Evolutionary conservation across 2,797 vertebrate genomes (phyloP).

Genomic region (Rhinophrynus dorsalis): DNA sequence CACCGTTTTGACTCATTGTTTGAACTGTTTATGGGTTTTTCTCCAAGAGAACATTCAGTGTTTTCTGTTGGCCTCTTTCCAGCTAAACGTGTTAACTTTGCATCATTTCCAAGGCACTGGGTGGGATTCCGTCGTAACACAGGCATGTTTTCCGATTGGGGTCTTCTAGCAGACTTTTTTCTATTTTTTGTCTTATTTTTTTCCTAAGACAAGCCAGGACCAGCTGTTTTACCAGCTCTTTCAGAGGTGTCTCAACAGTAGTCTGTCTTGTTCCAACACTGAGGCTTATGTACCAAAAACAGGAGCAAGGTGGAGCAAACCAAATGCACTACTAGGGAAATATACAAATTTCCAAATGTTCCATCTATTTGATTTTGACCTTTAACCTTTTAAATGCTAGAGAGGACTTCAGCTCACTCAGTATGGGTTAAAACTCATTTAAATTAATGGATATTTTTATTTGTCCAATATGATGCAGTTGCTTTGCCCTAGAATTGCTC

Average conservation of each 20-base stretch:
- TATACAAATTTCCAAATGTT: too few species aligned
- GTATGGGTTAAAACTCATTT: too few species aligned
- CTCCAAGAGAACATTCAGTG: conserved; percentile 75
- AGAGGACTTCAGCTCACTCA: too few species aligned
- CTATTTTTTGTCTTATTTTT: conserved; percentile 57
- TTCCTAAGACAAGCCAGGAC: conserved; percentile 65
- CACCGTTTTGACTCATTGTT: conserved; percentile 70
- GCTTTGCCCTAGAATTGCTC: too few species aligned
- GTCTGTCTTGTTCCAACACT: too few species aligned
- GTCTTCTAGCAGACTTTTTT: conserved; percentile 48
- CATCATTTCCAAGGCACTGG: conserved; percentile 73
- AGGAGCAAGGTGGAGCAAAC: too few species aligned
- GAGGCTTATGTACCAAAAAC: too few species aligned
- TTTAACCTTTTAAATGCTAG: too few species aligned
- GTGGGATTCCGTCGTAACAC: conserved; percentile 62
- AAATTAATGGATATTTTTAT: too few species aligned
- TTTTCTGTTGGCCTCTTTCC: conserved; percentile 69
- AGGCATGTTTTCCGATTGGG: conserved; percentile 66
- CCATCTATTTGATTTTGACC: too few species aligned
- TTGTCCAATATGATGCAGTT: too few species aligned
- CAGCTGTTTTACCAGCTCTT: conserved; percentile 66
- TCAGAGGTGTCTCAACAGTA: conserved; percentile 64
- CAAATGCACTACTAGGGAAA: too few species aligned
- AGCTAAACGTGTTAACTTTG: conserved; percentile 68
- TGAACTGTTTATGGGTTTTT: conserved; percentile 76